phyloP scores from a whole-genome alignment of 1,140 invertebrate species.

The Drosophila ironensis region DNA sequence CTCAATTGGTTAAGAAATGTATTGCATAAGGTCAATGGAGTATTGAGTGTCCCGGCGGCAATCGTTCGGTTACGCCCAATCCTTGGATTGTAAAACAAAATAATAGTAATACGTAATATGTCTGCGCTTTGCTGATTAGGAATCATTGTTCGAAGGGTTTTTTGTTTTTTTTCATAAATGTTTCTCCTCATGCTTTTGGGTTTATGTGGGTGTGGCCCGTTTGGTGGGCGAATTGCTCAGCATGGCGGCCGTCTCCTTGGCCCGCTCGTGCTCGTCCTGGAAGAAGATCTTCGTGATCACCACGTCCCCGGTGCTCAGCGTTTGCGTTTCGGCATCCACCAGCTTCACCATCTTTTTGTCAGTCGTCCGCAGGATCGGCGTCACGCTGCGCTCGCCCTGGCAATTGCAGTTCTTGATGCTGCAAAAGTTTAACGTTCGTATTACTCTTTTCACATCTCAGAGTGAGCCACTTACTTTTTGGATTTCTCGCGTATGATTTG shows the following conservation, averaged over 20 bases:
- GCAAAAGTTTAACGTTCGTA: neutral
- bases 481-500: slow-evolving; percentile 77
- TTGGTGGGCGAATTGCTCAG: slow-evolving; percentile 76
- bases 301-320: slow-evolving; percentile 95
- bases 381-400: slow-evolving; percentile 72
- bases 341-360: slow-evolving; percentile 68
- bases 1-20: slow-evolving; percentile 52
- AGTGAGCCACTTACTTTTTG: slow-evolving; percentile 59
- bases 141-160: slow-evolving; percentile 53
- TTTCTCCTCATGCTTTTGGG: too few relatives aligned
- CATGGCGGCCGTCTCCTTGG: slow-evolving; percentile 84
- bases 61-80: neutral
- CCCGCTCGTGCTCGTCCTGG: slow-evolving; percentile 85
- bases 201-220: slow-evolving; percentile 55
- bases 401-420: slow-evolving; percentile 79
- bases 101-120: slow-evolving; percentile 57
- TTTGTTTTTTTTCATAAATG: too few relatives aligned
- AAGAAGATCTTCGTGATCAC: slow-evolving; percentile 95
- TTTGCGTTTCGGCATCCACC: slow-evolving; percentile 87
- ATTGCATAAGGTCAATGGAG: slow-evolving; percentile 45
- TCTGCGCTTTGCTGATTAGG: slow-evolving; percentile 58
- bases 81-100: slow-evolving; percentile 25
- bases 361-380: slow-evolving; percentile 54
- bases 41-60: slow-evolving; percentile 6
- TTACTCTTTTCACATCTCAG: too few relatives aligned